These are phyloP conservation scores for Mesocricetus auratus DNA, from an alignment of 2,113 vertebrate genomes.

Conservation along the genomic window DNA sequence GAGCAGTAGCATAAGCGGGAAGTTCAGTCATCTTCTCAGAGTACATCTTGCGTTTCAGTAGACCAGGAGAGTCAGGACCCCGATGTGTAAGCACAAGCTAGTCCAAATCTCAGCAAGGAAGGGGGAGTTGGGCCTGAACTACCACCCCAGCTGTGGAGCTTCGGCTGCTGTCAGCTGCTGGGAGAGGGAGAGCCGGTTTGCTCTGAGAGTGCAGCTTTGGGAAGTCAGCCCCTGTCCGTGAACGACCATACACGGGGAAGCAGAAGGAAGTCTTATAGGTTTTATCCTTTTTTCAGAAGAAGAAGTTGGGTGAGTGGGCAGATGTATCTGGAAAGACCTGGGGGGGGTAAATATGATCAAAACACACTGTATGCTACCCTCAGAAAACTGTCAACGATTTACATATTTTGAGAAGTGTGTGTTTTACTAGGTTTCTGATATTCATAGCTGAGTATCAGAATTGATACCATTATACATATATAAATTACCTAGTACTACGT, in stretches of 20 bases:
- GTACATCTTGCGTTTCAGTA: neutral
- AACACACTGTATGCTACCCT: neutral
- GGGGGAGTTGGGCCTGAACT: too few relatives aligned
- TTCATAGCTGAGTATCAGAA: constrained; percentile 24
- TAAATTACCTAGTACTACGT: constrained; percentile 26
- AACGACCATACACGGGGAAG: neutral
- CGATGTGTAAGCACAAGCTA: neutral
- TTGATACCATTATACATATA: constrained; percentile 3
- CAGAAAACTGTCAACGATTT: neutral
- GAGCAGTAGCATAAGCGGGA: neutral
- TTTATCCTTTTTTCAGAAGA: neutral
- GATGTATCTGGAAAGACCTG: neutral
- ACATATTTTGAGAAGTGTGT: neutral
- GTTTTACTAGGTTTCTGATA: constrained; percentile 36
- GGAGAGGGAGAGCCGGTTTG: neutral
- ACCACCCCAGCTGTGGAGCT: neutral
- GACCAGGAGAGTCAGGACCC: neutral
- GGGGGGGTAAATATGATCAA: neutral
- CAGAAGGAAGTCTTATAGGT: neutral
- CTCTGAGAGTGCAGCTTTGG: neutral
- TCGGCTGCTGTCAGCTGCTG: neutral
- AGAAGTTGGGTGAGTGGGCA: neutral
- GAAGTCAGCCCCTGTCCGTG: too few relatives aligned
- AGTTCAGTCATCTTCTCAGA: neutral
- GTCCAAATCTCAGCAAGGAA: neutral